phyloP scores from a whole-genome alignment of 2,113 vertebrate genomes.

The Prolemur simus region DNA sequence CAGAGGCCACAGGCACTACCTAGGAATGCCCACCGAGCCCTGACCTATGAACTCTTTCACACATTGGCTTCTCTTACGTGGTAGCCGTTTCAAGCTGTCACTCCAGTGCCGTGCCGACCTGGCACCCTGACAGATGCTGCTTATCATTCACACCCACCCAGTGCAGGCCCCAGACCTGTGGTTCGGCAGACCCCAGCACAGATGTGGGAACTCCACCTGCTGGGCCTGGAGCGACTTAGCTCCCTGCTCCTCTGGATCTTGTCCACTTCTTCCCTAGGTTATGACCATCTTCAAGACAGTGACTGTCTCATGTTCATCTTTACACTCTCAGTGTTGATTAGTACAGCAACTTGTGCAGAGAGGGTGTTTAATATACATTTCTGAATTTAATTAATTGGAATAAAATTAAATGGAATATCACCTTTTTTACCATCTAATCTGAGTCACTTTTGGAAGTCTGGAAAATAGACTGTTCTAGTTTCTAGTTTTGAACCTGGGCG shows the following conservation, averaged over 20 bases:
- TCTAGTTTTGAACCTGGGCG: constrained; percentile 27
- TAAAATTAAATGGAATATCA: background rate
- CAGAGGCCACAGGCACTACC: background rate
- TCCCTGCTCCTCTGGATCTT: background rate
- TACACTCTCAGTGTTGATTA: background rate
- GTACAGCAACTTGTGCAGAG: background rate
- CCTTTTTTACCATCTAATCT: background rate
- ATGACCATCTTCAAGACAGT: background rate
- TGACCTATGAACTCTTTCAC: background rate
- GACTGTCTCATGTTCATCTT: background rate
- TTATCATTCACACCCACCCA: background rate
- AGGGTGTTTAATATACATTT: background rate
- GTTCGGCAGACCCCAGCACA: background rate
- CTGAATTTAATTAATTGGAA: background rate
- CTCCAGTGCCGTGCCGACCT: background rate
- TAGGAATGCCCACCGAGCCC: background rate
- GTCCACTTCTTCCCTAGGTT: background rate
- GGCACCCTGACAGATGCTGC: background rate
- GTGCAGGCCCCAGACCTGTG: background rate
- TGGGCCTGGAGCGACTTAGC: background rate
- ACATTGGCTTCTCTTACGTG: background rate
- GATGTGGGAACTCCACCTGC: background rate
- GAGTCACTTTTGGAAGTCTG: background rate
- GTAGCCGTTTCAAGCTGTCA: background rate
- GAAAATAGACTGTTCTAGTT: background rate